Evolutionary conservation across 2,113 vertebrate genomes (phyloP).

Genomic region (Protobothrops flavoviridis): DNA sequence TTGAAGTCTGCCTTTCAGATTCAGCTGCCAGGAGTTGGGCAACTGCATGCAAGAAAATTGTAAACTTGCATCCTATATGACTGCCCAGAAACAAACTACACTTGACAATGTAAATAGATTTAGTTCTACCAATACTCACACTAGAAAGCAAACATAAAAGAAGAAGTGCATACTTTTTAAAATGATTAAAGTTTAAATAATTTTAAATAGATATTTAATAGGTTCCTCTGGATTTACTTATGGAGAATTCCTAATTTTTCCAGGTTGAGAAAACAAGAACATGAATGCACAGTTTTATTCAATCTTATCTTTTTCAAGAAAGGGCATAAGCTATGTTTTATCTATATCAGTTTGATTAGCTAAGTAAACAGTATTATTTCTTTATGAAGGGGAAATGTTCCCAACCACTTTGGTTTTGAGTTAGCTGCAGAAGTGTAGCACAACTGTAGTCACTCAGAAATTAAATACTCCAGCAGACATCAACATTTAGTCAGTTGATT

Average conservation of each 20-base stretch:
- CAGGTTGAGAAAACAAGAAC: not conserved
- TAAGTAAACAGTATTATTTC: not conserved
- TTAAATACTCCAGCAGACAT: not conserved
- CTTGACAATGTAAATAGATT: not conserved
- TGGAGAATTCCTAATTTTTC: not conserved
- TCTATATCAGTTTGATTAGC: not conserved
- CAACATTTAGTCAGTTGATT: not conserved
- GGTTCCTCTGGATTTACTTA: not conserved
- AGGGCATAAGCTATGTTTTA: not conserved
- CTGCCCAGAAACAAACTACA: not conserved
- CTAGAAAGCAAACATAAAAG: not conserved
- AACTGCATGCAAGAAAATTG: not conserved
- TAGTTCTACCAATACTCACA: not conserved
- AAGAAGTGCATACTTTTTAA: not conserved
- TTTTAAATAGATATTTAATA: not conserved
- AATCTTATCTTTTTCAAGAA: not conserved
- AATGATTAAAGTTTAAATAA: not conserved
- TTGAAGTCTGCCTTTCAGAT: constrained; percentile 16
- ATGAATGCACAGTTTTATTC: not conserved
- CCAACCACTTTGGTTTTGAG: not conserved
- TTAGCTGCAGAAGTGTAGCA: not conserved
- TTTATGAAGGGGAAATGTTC: not conserved
- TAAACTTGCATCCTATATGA: not conserved
- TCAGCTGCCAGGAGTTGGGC: constrained; percentile 15
- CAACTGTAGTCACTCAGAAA: not conserved